Evolutionary conservation across 2,888 invertebrate species (phyloP), one percentile per base, ranked within the genome.

Genomic region (Exephanes ischioxanthus): DNA sequence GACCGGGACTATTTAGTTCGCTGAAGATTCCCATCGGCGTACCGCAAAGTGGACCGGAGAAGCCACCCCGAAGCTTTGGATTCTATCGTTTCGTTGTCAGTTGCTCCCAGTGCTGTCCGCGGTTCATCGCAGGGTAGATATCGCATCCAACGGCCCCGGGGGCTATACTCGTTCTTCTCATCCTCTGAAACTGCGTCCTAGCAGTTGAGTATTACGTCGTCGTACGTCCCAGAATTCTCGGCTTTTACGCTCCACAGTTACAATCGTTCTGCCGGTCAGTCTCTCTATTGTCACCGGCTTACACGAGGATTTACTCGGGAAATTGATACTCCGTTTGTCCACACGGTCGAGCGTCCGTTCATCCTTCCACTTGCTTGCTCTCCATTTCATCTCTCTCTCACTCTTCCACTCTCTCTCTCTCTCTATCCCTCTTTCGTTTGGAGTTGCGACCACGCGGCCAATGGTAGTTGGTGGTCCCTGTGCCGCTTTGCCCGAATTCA

Each of bases 311-410:
- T 91, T 91, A 89, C 89, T 85, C 82, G 82, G 88, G 90, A 91
- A 91, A 91, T 91, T 92, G 91, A 91, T 91, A 92, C 91, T 89
- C 89, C 86, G 89, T 90, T 90, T 90, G 91, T 89, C 89, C 87
- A 85, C 86, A 85, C 82, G 85, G 85, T 77, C 80, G 72, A 83
- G 84, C 86, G 84, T 83, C 88, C 84, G 86, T 76, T 81, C 73
- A 70, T 77, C n/a, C 68, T 80, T 77, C 67, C 83, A 72, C 79
- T 58, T 61, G 63, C 70, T 19, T 80, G 71, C 72, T 71, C 86
- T 37, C 68, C 51, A 55, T 84, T 75, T 63, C 61, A 41, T 63
- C 75, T 66, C 61, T 72, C 30, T 55, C 58, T 51, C 45, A 19
- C 61, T 73, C 9, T 6, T 11, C 41, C 33, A 33, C 33, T 79